Conservation (phyloP, 2,113 vertebrate species). For the Atlantisia rogersi region DNA sequence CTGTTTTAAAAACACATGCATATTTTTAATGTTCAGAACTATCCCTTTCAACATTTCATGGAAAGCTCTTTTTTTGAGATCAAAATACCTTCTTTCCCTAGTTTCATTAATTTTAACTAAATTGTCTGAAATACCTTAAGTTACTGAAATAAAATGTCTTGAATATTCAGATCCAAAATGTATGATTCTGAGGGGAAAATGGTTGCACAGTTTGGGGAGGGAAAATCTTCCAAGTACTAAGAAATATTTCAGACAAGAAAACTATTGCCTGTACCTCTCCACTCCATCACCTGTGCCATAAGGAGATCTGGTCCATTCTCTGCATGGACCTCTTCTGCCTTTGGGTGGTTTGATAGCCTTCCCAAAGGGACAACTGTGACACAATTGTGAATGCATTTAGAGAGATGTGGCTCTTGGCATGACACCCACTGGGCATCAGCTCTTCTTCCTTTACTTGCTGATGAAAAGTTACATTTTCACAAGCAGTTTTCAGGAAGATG, state of each 20-base stretch:
- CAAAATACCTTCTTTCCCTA: background rate
- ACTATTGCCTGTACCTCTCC: background rate
- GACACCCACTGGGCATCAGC: background rate
- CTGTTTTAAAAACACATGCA: background rate
- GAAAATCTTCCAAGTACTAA: background rate
- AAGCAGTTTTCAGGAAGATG: background rate
- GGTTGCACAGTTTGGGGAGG: background rate
- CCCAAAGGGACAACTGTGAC: background rate
- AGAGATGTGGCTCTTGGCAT: background rate
- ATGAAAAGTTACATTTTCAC: background rate
- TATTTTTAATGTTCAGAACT: background rate
- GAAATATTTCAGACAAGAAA: background rate
- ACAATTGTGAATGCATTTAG: fast-evolving
- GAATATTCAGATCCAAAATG: background rate
- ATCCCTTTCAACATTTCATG: background rate
- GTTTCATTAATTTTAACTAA: background rate
- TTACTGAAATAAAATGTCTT: background rate
- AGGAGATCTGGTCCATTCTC: background rate
- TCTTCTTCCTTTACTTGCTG: background rate
- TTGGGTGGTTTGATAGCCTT: background rate
- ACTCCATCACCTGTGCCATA: background rate
- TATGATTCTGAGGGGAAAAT: background rate
- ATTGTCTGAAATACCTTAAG: background rate
- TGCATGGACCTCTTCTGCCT: background rate
- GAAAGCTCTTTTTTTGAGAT: background rate